Evolutionary conservation across 2,888 invertebrate genomes (phyloP).

Genomic region (Stenoptilia bipunctidactyla): DNA sequence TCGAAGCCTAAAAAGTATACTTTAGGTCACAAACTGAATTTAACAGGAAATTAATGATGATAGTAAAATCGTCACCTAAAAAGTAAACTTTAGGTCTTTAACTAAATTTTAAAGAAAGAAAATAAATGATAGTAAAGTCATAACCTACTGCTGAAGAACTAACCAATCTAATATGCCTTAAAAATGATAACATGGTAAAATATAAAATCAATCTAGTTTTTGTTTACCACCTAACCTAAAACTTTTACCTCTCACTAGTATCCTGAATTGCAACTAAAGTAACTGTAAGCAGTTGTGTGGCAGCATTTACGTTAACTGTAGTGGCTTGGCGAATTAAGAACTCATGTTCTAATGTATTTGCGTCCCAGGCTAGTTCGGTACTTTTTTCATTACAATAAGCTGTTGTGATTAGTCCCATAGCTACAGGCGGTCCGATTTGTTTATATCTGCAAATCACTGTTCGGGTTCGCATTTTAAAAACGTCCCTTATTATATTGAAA

Average conservation of each 20-base stretch:
- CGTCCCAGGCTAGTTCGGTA: constrained; percentile 26
- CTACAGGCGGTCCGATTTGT: constrained; percentile 24
- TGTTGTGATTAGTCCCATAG: constrained; percentile 35
- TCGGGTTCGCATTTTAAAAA: constrained; percentile 4
- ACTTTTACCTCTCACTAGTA: constrained; percentile 53
- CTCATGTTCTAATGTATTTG: constrained; percentile 54
- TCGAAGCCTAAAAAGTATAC: constrained; percentile 36
- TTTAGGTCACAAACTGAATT: too few relatives aligned
- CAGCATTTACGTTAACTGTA: constrained; percentile 64
- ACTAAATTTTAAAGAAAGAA: too few relatives aligned
- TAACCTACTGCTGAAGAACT: too few relatives aligned
- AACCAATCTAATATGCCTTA: too few relatives aligned
- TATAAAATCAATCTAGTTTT: neutral
- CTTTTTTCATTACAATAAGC: constrained; percentile 36
- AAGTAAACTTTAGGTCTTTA: too few relatives aligned
- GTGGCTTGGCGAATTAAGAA: constrained; percentile 67
- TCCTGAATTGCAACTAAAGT: constrained; percentile 68
- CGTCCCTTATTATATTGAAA: constrained; percentile 27
- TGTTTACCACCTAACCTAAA: neutral
- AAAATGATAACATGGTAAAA: too few relatives aligned
- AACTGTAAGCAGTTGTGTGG: constrained; percentile 64
- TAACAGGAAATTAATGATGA: too few relatives aligned
- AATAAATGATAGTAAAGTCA: too few relatives aligned
- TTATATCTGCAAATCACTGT: neutral
- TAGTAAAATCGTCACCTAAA: too few relatives aligned